Base-by-base conservation (phyloP, 2,113 vertebrate species). In the Neoarius graeffei region DNA sequence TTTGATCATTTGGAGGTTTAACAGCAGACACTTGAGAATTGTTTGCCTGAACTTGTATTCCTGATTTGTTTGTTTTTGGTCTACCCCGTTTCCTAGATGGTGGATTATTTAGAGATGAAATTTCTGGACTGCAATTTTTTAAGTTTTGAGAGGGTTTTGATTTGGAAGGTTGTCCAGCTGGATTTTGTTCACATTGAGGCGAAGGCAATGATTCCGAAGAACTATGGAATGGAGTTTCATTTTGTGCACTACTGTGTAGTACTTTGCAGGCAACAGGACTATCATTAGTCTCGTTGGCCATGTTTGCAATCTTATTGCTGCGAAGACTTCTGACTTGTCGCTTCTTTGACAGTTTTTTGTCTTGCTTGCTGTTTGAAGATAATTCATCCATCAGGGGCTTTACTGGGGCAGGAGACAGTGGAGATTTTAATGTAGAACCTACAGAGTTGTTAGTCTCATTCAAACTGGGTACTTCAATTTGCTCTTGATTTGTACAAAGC, bases 241-340 rank as follows among this genome's bases (percentile, higher is more conserved):
- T 92, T 90, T 91, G 86, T 88, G 93, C 92, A 86, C 90, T 90
- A 27, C 86, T 81, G 19, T 76, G 30, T 42, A 76, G 30, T 48
- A 52, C 15, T 5, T n/a, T 52, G 71, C 48, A 59, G 17, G 74
- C 11, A 85, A 27, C 76, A 62, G 73, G 35, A 90, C 93, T 92
- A 14, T 85, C 85, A 14, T 89, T 87, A 35, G 81, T 96, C 48
- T 56, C 67, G 82, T 64, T 85, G 62, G 30, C 60, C 35, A 67
- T 57, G 17, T 81, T 85, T 27, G 76, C 30, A 88, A 96, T 95
- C 91, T 96, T 98, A 86, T 97, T 98, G 97, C 97, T 98, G n/a
- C 97, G 96, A 73, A 96, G 96, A 82, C 97, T 95, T 90, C 97
- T 95, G 71, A 97, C 96, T 94, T 98, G 99, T 23, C 96, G 96